Evolutionary conservation across 2,888 invertebrate genomes (phyloP).

Genomic region (Philopedon plagiatum): DNA sequence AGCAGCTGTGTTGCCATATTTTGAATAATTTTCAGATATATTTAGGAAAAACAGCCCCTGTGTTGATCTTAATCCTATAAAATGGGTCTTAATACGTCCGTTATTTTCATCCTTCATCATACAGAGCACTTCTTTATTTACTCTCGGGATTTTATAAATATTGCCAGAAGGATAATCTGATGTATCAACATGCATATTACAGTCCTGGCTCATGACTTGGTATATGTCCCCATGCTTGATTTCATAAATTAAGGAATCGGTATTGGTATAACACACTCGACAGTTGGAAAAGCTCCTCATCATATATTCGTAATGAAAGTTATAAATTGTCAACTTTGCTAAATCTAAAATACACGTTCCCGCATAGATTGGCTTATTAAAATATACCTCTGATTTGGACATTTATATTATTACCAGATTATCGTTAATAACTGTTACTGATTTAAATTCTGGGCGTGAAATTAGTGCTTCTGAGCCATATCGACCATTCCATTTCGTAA

Average conservation of each 20-base stretch:
- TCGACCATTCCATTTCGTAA: slow-evolving; percentile 41
- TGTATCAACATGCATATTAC: slow-evolving; percentile 49
- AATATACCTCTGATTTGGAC: slow-evolving; percentile 20
- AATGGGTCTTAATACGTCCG: slow-evolving; percentile 57
- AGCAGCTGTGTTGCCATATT: too few species aligned
- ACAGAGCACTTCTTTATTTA: slow-evolving; percentile 61
- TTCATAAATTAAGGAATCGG: slow-evolving; percentile 45
- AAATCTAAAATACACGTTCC: slow-evolving; percentile 54
- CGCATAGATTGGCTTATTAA: slow-evolving; percentile 55
- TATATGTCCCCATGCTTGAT: slow-evolving; percentile 40
- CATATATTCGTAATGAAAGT: slow-evolving; percentile 55
- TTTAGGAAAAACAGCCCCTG: too few species aligned
- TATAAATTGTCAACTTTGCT: slow-evolving; percentile 53
- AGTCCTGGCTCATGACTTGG: slow-evolving; percentile 43
- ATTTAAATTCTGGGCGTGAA: slow-evolving; percentile 52
- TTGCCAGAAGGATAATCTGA: slow-evolving; percentile 58
- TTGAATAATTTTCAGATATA: too few species aligned
- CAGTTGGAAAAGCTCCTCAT: slow-evolving; percentile 39
- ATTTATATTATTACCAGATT: too few species aligned
- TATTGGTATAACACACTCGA: slow-evolving; percentile 46
- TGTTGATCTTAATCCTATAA: slow-evolving; percentile 57
- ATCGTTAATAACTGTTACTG: slow-evolving; percentile 39
- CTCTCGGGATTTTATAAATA: slow-evolving; percentile 54
- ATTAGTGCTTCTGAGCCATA: slow-evolving; percentile 46
- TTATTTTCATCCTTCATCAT: slow-evolving; percentile 62